Conservation (phyloP, 1,140 invertebrate species). For the Melanaphis sacchari region DNA sequence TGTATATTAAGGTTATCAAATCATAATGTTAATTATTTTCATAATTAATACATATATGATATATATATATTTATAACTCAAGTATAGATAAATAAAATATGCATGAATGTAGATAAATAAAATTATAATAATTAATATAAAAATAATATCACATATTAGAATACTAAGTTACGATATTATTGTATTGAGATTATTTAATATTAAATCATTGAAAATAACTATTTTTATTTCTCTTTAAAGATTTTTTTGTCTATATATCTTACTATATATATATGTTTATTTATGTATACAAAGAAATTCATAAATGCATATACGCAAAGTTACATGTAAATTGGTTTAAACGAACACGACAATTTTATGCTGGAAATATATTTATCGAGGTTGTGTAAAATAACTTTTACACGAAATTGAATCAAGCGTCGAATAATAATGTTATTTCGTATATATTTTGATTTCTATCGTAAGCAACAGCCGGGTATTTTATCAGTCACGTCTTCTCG, state of each 20-base stretch:
- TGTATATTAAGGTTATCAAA: background rate
- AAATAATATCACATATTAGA: too few species aligned
- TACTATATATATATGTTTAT: too few species aligned
- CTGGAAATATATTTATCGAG: background rate
- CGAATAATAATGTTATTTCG: conserved; percentile 32
- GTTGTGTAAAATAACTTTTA: background rate
- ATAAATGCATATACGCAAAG: background rate
- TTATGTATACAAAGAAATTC: background rate
- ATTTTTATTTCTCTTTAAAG: background rate
- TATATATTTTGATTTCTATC: background rate
- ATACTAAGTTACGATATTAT: background rate
- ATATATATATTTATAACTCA: too few species aligned
- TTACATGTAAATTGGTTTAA: background rate
- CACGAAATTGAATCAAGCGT: background rate
- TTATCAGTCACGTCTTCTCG: background rate
- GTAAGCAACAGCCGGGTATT: background rate
- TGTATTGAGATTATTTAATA: background rate
- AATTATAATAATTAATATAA: too few species aligned
- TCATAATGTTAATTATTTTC: too few species aligned
- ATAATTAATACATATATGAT: background rate
- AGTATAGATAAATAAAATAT: background rate
- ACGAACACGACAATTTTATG: background rate
- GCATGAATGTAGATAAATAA: too few species aligned
- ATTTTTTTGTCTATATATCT: background rate
- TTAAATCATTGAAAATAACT: background rate